Evolutionary conservation across 2,888 invertebrate genomes (phyloP).

Genomic region (Ichneumon xanthorius): DNA sequence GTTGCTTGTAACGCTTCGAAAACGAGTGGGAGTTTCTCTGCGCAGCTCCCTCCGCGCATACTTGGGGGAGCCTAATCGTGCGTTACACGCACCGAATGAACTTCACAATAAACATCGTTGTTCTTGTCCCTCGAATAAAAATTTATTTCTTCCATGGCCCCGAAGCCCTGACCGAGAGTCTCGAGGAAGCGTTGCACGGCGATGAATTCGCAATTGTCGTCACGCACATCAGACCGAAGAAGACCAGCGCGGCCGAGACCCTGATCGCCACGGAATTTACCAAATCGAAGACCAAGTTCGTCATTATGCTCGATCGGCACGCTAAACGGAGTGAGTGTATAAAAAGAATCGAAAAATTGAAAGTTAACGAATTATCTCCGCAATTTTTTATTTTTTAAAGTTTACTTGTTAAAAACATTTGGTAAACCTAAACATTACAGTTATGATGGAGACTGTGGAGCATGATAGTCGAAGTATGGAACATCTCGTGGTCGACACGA

Average conservation of each 20-base stretch:
- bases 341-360: neutral
- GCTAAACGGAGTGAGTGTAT: conserved; percentile 85
- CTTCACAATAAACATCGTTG: too few species aligned
- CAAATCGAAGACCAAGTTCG: conserved; percentile 86
- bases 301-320: conserved; percentile 86
- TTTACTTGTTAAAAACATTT: neutral
- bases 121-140: neutral
- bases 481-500: conserved; percentile 87
- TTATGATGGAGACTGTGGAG: conserved; percentile 88
- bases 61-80: too few species aligned
- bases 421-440: conserved; percentile 82
- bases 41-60: too few species aligned
- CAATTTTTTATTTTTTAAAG: neutral
- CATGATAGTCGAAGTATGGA: conserved; percentile 87
- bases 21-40: too few species aligned
- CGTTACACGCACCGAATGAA: too few species aligned
- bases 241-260: conserved; percentile 85
- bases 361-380: neutral
- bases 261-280: conserved; percentile 87
- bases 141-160: neutral
- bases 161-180: conserved; percentile 85
- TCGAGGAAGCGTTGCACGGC: conserved; percentile 86
- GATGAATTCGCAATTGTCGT: conserved; percentile 86
- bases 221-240: conserved; percentile 86
- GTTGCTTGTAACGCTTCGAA: too few species aligned